Base-by-base conservation (phyloP, 2,888 invertebrate species). In the Luperina testacea region DNA sequence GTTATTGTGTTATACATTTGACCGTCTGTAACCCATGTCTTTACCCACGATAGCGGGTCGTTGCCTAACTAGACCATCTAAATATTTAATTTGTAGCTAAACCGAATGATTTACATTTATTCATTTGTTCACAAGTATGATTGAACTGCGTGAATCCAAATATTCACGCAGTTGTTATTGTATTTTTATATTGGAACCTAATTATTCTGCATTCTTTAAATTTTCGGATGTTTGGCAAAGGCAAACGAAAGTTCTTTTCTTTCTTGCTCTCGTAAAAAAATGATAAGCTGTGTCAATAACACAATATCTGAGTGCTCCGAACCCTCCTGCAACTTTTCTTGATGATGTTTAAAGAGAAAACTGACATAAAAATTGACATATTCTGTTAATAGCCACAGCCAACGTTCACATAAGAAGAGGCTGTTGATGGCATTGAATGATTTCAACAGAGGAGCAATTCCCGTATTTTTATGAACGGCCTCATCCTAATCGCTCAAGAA, bases 1-100 rank as follows among this genome's bases (percentile, higher is more conserved):
- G 63, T 69, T 83, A 80, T 77, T 80, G 59, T 67, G 57, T 82
- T 75, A 77, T 45, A 53, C 32, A 45, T 63, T 77, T 77, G 80
- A 83, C 77, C 77, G 83, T 83, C 77, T 83, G 83, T 57, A 53
- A 81, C 82, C 70, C 48, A 78, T 32, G 64, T 65, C 48, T 65
- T 64, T 48, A 32, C 72, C 67, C 45, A 45, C 38, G 38, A 42
- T 45, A 38, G 11, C 77, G 38, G 80, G 68, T 80, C 80, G 53
- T 75, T 51, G 75, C 65, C 42, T 38, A 67, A 20, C 24, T 59
- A 59, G 68, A 77, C 77, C 38, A 45, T 59, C 17, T 68, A 48
- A 82, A 83, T 57, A 80, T 83, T 69, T 77, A 77, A 83, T 69
- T 64, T 64, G 63, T 15, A 42, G 11, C n/a, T n/a, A 77, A 76